phyloP scores from a whole-genome alignment of 2,797 vertebrate species.

The Intellagama lesueurii region DNA sequence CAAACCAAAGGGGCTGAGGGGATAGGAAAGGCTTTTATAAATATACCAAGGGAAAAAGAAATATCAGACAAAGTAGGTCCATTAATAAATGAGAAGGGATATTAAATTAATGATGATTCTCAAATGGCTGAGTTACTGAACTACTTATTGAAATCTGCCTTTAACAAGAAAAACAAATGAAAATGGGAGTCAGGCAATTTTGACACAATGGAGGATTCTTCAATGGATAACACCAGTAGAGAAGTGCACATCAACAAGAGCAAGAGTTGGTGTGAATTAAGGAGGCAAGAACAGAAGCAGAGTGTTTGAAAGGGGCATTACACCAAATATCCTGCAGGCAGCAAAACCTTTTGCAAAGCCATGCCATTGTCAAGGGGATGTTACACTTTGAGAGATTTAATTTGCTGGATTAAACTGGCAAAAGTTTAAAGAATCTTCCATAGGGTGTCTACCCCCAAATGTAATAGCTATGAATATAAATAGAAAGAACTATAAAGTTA shows the following conservation, averaged over 20 bases:
- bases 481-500: not conserved
- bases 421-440: not conserved
- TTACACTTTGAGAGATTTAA: not conserved
- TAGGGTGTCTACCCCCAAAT: not conserved
- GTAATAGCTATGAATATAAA: not conserved
- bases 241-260: fast-evolving
- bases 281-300: not conserved
- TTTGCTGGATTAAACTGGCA: not conserved
- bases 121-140: slow-evolving; percentile 75
- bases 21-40: slow-evolving; percentile 75
- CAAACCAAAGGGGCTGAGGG: slow-evolving; percentile 61
- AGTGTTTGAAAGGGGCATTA: not conserved
- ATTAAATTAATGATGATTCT: slow-evolving; percentile 78
- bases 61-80: slow-evolving; percentile 74
- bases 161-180: slow-evolving; percentile 70
- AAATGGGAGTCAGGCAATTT: slow-evolving; percentile 59
- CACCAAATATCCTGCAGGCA: not conserved
- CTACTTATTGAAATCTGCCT: slow-evolving; percentile 71
- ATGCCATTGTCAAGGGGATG: not conserved
- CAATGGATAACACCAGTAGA: slow-evolving; percentile 18
- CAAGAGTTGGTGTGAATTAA: not conserved
- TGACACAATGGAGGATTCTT: slow-evolving; percentile 34
- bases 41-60: slow-evolving; percentile 76
- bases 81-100: slow-evolving; percentile 78
- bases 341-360: not conserved